These are phyloP conservation scores for Ptychodera flava DNA, from an alignment of 35 echinoderm and acorn worm species.

Conservation along the genomic window DNA sequence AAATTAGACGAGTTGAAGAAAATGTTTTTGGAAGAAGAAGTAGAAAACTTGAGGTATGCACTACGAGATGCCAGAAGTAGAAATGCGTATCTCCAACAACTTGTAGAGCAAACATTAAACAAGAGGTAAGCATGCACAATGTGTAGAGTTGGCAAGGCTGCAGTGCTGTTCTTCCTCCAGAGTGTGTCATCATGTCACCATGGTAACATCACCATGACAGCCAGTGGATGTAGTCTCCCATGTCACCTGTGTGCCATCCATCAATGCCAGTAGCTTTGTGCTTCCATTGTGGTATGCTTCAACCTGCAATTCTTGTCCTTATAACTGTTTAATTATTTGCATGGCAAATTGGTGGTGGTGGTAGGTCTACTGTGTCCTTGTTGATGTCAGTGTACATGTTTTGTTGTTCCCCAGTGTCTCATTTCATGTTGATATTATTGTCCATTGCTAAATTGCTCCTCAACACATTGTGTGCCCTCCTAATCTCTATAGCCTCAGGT, in stretches of 20 bases:
- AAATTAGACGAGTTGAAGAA: constrained; percentile 66
- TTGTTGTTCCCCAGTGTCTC: no score
- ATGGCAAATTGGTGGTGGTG: no score
- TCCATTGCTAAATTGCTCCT: no score
- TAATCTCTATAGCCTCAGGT: no score
- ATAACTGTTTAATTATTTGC: background rate
- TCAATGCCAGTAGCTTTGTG: background rate
- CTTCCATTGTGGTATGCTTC: background rate
- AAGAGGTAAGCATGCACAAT: constrained; percentile 54
- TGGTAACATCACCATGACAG: background rate
- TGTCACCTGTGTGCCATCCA: no score
- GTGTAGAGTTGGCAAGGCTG: background rate
- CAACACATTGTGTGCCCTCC: no score
- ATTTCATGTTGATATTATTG: no score
- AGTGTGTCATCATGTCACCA: background rate
- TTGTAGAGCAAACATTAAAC: constrained; percentile 82
- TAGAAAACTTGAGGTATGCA: constrained; percentile 62
- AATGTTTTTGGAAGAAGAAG: constrained; percentile 68
- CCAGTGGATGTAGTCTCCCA: background rate
- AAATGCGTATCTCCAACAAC: constrained; percentile 77
- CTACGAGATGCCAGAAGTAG: constrained; percentile 76
- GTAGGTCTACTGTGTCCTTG: no score
- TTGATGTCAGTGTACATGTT: no score
- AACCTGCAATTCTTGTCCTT: background rate
- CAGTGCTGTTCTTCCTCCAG: background rate